phyloP scores from a whole-genome alignment of 2,797 vertebrate genomes.

The Epinephelus malabaricus region DNA sequence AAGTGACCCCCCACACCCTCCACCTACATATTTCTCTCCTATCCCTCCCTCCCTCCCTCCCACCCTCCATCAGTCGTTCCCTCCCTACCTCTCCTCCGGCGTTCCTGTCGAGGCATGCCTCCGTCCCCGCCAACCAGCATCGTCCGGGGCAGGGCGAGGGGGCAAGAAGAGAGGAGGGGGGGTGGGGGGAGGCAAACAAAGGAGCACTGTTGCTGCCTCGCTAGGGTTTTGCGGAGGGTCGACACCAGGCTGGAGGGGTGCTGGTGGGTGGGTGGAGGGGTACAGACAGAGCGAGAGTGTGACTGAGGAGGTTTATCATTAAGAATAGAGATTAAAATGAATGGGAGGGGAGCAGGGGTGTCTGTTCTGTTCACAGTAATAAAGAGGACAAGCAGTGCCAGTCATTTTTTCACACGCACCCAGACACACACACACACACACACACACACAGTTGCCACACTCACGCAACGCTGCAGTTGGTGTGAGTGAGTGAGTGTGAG shows the following conservation, averaged over 20 bases:
- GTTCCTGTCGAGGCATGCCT: slow-evolving; percentile 92
- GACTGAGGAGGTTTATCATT: slow-evolving; percentile 76
- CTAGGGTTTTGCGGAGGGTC: slow-evolving; percentile 75
- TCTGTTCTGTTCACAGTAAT: slow-evolving; percentile 78
- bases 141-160: slow-evolving; percentile 76
- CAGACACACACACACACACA: background rate
- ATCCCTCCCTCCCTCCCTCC: slow-evolving; percentile 15
- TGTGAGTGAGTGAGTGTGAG: slow-evolving; percentile 44
- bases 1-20: background rate
- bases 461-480: slow-evolving; percentile 46
- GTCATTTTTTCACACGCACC: slow-evolving; percentile 50
- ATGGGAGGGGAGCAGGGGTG: slow-evolving; percentile 81
- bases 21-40: slow-evolving; percentile 44
- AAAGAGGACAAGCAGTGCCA: slow-evolving; percentile 80
- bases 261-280: slow-evolving; percentile 57
- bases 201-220: slow-evolving; percentile 92
- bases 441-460: slow-evolving; percentile 33
- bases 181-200: slow-evolving; percentile 87
- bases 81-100: slow-evolving; percentile 73
- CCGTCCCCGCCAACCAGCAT: slow-evolving; percentile 83
- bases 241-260: slow-evolving; percentile 66
- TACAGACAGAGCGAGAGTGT: slow-evolving; percentile 56
- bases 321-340: slow-evolving; percentile 88
- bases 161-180: slow-evolving; percentile 58
- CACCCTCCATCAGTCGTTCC: slow-evolving; percentile 28